Evolutionary conservation across 2,797 vertebrate species (phyloP), one percentile per base, ranked within the genome.

Genomic region (Parauchenoglanis punctatus): DNA sequence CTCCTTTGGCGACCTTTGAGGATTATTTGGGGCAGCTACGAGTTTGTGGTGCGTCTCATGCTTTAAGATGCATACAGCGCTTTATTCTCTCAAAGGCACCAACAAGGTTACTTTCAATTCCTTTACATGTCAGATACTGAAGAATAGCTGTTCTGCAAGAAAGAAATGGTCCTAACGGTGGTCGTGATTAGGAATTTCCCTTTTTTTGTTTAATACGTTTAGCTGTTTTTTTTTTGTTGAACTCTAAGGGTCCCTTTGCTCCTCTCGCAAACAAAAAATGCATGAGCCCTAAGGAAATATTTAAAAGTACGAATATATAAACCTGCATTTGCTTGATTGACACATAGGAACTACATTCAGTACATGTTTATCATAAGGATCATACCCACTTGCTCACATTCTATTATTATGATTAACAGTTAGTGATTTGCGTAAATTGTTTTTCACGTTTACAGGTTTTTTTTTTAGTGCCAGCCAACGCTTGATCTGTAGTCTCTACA

Each of bases 1-100:
- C 52, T 81, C 77, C 46, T 84, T 84, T 72, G 44, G 68, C 11
- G 75, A 68, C 73, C 68, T 70, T 61, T 85, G 77, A 44, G 73
- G 63, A 54, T 83, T 63, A 56, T 81, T 68, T 81, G 72, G 31
- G 67, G 65, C 58, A 46, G 82, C 40, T 44, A 18, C 10, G 4
- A 73, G 31, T 81, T 83, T 59, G 70, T 52, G 54, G 31, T 7
- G 18, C 23, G 44, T 5, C 46, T 76, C 67, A 67, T 86, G 86
- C 44, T 46, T 77, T 77, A 40, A 40, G 3, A 40, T 40, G 40
- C 40, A 40, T 40, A 40, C 40, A 40, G 40, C 3, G 40, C 40
- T 40, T 40, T 40, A 40, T 12, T 63, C 31, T 46, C 49, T 70
- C 8, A 28, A 83, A 77, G 11, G 17, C n/a, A 52, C 7, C 35